Percentiles rank a stretch among this genome's conserved stretches.
phyloP scores from a whole-genome alignment of 2,888 invertebrate genomes.

The Mesodorylaimus sp. region DNA sequence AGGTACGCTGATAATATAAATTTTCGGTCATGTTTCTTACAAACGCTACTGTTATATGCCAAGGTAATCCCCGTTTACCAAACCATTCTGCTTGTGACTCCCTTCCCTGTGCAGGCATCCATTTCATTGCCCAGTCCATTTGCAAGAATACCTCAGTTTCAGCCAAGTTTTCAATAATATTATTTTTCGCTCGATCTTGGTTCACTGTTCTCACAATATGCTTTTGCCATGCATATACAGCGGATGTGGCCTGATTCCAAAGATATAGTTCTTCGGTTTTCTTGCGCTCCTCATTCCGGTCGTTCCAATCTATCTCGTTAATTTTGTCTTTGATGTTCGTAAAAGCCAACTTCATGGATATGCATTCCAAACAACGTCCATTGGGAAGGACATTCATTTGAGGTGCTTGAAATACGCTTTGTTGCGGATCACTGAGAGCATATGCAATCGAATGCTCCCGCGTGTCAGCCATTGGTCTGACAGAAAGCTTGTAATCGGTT shows the following conservation, averaged over 20 bases:
- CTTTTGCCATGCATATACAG: background rate
- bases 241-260: background rate
- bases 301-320: background rate
- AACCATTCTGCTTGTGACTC: background rate
- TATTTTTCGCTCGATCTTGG: background rate
- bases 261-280: background rate
- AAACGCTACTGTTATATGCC: slow-evolving; percentile 1
- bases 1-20: background rate
- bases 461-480: background rate
- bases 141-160: background rate
- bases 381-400: background rate
- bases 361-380: background rate
- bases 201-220: slow-evolving; percentile 3
- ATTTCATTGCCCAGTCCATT: slow-evolving; percentile 1
- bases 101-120: background rate
- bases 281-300: background rate
- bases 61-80: background rate
- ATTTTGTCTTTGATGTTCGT: background rate
- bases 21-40: background rate
- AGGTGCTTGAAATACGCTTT: background rate
- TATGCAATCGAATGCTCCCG: background rate
- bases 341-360: background rate
- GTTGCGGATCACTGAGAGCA: background rate
- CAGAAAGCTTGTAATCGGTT: slow-evolving; percentile 1
- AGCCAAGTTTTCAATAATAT: background rate